Percentiles rank a stretch among this genome's conserved stretches.
Evolutionary conservation across 2,797 vertebrate genomes (phyloP).

Genomic region (Gobionotothen gibberifrons): DNA sequence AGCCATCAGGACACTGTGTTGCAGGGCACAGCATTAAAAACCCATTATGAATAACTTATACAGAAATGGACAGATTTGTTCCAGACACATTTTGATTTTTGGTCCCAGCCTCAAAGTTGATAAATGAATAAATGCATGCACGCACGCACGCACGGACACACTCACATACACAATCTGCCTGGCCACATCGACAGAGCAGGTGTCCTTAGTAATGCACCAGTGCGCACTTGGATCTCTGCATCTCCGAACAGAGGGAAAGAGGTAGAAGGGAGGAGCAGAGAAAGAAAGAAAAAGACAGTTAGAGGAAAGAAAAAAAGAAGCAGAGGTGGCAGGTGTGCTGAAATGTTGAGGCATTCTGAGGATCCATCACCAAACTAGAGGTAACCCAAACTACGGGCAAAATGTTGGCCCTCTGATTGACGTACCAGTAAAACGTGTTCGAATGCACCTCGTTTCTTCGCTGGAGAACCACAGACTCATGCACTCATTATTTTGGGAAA

Average conservation of each 20-base stretch:
- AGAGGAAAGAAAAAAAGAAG: conserved; percentile 48
- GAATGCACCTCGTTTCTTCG: conserved; percentile 51
- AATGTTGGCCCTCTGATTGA: conserved; percentile 21
- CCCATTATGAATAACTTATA: conserved; percentile 53
- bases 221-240: conserved; percentile 76
- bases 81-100: conserved; percentile 62
- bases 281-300: conserved; percentile 52
- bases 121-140: conserved; percentile 62
- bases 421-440: conserved; percentile 43
- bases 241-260: conserved; percentile 63
- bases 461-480: conserved; percentile 44
- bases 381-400: conserved; percentile 20
- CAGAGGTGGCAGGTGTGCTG: conserved; percentile 20
- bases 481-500: conserved; percentile 70
- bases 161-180: conserved; percentile 57
- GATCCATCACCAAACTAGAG: conserved; percentile 20
- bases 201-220: conserved; percentile 82
- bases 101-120: conserved; percentile 68
- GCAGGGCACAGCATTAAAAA: conserved; percentile 50
- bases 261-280: conserved; percentile 40
- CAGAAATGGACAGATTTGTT: conserved; percentile 59
- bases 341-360: conserved; percentile 18
- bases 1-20: conserved; percentile 42
- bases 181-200: conserved; percentile 81
- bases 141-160: conserved; percentile 6